Conservation (phyloP, 2,113 vertebrate genomes). For the Sylvietta virens region DNA sequence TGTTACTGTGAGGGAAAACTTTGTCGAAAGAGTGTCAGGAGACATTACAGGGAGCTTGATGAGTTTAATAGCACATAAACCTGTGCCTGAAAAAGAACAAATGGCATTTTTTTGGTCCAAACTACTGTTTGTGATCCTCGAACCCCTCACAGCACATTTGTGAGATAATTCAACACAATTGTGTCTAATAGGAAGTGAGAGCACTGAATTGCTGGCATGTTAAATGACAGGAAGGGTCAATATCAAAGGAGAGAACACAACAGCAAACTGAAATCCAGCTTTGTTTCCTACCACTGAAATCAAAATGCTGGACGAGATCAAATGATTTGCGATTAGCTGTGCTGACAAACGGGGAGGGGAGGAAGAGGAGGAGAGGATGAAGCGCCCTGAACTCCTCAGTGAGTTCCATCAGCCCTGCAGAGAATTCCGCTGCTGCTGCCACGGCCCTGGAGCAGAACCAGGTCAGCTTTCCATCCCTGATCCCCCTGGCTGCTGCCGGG, state of each 20-base stretch:
- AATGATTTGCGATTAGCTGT: not conserved
- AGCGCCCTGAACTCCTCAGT: not conserved
- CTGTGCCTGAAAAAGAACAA: not conserved
- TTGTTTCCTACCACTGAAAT: not conserved
- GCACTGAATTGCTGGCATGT: not conserved
- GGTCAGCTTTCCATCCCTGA: not conserved
- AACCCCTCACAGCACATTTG: not conserved
- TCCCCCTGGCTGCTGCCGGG: not conserved
- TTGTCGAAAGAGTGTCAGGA: not conserved
- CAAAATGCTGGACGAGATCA: not conserved
- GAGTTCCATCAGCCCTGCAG: not conserved
- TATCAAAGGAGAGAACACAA: not conserved
- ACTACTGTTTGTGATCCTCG: not conserved
- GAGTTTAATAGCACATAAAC: not conserved
- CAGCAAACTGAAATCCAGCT: not conserved
- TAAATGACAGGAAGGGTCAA: not conserved
- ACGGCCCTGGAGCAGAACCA: not conserved
- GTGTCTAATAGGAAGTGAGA: not conserved
- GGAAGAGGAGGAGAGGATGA: not conserved
- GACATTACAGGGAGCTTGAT: not conserved
- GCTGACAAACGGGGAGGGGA: not conserved
- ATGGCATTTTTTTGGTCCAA: not conserved
- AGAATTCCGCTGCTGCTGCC: not conserved
- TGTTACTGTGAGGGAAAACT: not conserved
- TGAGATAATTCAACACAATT: not conserved